phyloP scores from a whole-genome alignment of 2,797 vertebrate species.

The Ceyx erithaca region DNA sequence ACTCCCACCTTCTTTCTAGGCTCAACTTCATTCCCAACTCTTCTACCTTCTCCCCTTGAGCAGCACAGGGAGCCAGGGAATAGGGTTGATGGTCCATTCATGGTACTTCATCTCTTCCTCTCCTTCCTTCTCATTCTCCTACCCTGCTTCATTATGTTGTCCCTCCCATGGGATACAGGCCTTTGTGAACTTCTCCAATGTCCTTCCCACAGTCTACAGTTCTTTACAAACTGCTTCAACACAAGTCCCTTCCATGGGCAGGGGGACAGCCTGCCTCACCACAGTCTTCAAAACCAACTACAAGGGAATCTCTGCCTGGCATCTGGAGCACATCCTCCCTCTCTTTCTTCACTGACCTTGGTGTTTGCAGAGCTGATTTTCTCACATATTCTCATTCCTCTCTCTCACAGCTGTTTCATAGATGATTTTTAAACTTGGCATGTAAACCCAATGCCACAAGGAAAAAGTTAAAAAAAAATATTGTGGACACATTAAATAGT shows the following conservation, averaged over 20 bases:
- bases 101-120: neutral
- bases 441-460: rapidly evolving
- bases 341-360: neutral
- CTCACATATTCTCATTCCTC: neutral
- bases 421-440: neutral
- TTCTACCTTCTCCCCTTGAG: neutral
- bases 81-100: neutral
- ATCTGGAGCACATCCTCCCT: neutral
- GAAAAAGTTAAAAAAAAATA: neutral
- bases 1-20: neutral
- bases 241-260: neutral
- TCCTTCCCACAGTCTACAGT: rapidly evolving
- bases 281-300: neutral
- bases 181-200: neutral
- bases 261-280: neutral
- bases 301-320: rapidly evolving
- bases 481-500: neutral
- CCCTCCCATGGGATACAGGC: neutral
- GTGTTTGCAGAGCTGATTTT: neutral
- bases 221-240: neutral
- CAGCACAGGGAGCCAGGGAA: rapidly evolving
- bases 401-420: neutral
- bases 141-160: neutral
- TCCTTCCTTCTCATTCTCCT: neutral
- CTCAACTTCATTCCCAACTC: neutral